Evolutionary conservation across 92 coral and sea anemone genomes (phyloP).

Genomic region (Umimayanthus chanpuru): DNA sequence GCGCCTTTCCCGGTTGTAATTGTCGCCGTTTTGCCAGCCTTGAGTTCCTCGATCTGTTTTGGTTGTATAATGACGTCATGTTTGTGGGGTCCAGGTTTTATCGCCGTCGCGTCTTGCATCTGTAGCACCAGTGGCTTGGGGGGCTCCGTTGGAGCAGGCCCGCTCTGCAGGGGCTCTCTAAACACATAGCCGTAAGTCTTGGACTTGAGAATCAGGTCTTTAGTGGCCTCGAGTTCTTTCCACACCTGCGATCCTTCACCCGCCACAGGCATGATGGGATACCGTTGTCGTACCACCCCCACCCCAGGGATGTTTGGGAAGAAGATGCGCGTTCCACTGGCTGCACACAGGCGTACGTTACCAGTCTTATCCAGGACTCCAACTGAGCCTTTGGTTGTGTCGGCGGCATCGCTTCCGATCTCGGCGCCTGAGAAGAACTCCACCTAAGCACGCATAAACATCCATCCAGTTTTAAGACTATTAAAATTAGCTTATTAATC

Average conservation of each 20-base stretch:
- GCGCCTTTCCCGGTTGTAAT: conserved; percentile 25
- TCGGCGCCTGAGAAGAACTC: conserved; percentile 50
- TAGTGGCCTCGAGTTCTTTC: conserved; percentile 84
- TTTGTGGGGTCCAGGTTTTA: conserved; percentile 60
- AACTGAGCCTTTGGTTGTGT: conserved; percentile 37
- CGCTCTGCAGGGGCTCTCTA: conserved; percentile 69
- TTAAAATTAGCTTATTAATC: too few relatives aligned
- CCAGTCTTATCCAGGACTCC: conserved; percentile 50
- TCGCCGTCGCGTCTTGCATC: conserved; percentile 46
- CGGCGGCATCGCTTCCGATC: conserved; percentile 45
- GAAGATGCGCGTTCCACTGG: conserved; percentile 50
- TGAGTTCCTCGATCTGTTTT: conserved; percentile 25
- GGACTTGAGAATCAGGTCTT: conserved; percentile 75
- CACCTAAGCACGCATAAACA: not conserved
- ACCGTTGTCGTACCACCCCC: conserved; percentile 49
- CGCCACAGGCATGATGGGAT: conserved; percentile 89
- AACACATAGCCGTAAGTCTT: conserved; percentile 64
- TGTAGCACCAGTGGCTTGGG: conserved; percentile 53
- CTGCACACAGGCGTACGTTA: conserved; percentile 21
- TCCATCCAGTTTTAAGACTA: too few relatives aligned
- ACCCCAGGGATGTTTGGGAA: conserved; percentile 50
- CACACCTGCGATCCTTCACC: conserved; percentile 84
- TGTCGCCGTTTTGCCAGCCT: not conserved
- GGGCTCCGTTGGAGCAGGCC: conserved; percentile 66
- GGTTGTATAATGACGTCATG: conserved; percentile 61